Base-by-base conservation (phyloP, 2,797 vertebrate genomes). In the Telmatherina bonti region DNA sequence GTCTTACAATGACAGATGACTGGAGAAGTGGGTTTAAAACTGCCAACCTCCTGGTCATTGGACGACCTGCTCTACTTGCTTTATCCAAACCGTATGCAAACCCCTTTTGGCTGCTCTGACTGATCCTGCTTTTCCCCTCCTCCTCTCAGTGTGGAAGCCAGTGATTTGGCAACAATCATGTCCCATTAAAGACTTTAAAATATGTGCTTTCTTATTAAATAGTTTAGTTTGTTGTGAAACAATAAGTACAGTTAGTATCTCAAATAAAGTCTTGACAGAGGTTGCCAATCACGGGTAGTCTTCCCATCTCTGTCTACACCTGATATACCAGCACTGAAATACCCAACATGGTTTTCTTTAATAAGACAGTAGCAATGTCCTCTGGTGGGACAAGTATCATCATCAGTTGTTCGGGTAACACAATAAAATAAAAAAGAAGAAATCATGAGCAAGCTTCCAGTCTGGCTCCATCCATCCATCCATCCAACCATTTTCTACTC, bases 91-190 rank as follows among this genome's bases (percentile, higher is more conserved):
- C 86, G 75, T 80, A 81, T 86, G 67, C 58, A 64, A 56, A 56
- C 43, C 72, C 62, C 38, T 57, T 36, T 55, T 65, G 70, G 83
- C 84, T 81, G 82, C 72, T 83, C 45, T 59, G 51, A 76, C 57
- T 75, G 68, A 43, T 54, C 74, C 79, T 58, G 71, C 83, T 81
- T 81, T 53, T 55, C 57, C 65, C 67, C 22, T 13, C 73, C 73
- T 13, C 72, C 73, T 73, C 57, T 67, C 45, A 41, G 45, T 51
- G 16, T 26, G 68, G 73, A 72, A 79, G 74, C 75, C 79, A 83
- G 86, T 90, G 87, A 89, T 49, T 89, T 79, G 89, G 79, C 75
- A 90, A 84, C 74, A 76, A 55, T 82, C 53, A 27, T 51, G 53
- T 78, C 55, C 56, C 69, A 53, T 74, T 41, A 66, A 58, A 75